These are phyloP conservation scores for Oceanodroma leucorhoa DNA, from an alignment of 2,797 vertebrate species.

Conservation along the genomic window DNA sequence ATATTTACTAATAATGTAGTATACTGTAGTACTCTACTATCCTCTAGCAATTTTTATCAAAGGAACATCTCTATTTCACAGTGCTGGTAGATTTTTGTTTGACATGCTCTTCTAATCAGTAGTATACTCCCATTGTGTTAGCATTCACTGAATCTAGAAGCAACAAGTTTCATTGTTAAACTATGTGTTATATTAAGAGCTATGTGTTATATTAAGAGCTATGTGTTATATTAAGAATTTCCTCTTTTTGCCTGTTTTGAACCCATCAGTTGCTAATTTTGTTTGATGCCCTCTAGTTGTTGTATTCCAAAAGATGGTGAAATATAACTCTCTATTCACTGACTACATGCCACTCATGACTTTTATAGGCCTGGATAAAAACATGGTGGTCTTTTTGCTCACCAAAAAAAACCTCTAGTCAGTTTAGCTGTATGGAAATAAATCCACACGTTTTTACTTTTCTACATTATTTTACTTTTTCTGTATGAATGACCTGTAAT, in stretches of 20 bases:
- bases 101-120: not conserved
- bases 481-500: not conserved
- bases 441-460: not conserved
- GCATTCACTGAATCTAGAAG: not conserved
- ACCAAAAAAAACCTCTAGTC: accelerated
- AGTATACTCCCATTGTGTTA: not conserved
- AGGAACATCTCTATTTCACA: accelerated
- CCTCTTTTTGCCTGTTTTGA: not conserved
- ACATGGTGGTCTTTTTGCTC: not conserved
- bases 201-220: not conserved
- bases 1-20: accelerated
- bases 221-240: not conserved
- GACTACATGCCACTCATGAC: not conserved
- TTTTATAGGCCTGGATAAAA: not conserved
- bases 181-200: not conserved
- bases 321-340: no score
- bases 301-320: not conserved
- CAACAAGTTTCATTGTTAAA: not conserved
- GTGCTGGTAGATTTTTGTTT: not conserved
- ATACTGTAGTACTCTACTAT: not conserved
- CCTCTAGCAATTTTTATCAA: no score
- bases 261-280: not conserved
- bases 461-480: not conserved
- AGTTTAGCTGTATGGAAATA: not conserved
- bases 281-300: not conserved